Evolutionary conservation across 2,797 vertebrate genomes (phyloP), one percentile per base, ranked within the genome.

Genomic region (Aplochiton taeniatus): DNA sequence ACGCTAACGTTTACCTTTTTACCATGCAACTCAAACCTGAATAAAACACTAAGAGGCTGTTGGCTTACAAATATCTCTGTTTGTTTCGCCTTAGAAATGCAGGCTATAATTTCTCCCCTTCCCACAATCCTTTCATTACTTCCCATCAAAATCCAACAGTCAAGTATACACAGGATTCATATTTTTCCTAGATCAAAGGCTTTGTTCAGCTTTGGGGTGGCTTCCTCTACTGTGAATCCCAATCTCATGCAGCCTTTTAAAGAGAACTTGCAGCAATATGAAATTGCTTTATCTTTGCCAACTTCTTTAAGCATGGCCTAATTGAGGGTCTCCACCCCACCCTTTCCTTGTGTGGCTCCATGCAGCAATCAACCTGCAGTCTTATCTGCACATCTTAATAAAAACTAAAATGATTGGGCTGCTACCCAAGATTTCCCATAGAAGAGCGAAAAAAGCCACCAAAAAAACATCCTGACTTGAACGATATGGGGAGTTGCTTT

Each of bases 371-470:
- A 91, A 84, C 74, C 76, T 84, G 78, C 68, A 5, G 14, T 31
- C 19, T 78, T 88, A 92, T 92, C 90, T 12, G 61, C 70, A 43
- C 70, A 90, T 89, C 85, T 89, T 78, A 87, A 80, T 87, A 88
- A 90, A 90, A 91, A 83, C 85, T 81, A 54, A 72, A 87, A 89
- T 88, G 84, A 92, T 88, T 90, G 83, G 65, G 61, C 75, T 75
- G 75, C 84, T 79, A 76, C 80, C 85, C 82, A 83, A 71, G 68
- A 85, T 79, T 79, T 90, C 83, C 86, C 72, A 70, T 61, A 81
- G 77, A 78, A 82, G 18, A 43, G 52, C 7, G n/a, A 4, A 51
- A 61, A 59, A 67, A 63, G 66, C 4, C 45, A 78, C 63, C 79
- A 77, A 65, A 50, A 67, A 75, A 89, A 89, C 87, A 91, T 89